Evolutionary conservation across 2,113 vertebrate genomes (phyloP).

Genomic region (Cairina moschata): DNA sequence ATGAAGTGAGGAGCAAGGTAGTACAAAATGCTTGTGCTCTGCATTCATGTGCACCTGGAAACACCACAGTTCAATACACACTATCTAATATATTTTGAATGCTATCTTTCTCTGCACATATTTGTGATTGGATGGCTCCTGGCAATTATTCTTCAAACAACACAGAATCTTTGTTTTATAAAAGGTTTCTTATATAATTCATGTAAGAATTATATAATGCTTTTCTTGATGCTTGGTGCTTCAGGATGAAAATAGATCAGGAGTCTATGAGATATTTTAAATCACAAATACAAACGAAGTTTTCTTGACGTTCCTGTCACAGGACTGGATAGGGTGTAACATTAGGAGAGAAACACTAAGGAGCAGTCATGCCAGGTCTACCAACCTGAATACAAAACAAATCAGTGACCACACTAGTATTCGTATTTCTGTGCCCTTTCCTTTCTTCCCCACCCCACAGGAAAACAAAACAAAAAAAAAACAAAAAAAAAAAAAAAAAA

Average conservation of each 20-base stretch:
- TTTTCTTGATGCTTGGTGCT: neutral
- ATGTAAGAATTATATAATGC: neutral
- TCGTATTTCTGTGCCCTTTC: neutral
- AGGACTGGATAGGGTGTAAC: slow-evolving; percentile 3
- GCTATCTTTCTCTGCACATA: neutral
- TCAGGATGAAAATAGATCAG: slow-evolving; percentile 40
- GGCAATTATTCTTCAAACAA: neutral
- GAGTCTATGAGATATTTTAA: slow-evolving; percentile 11
- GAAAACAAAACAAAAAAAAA: neutral
- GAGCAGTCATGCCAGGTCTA: neutral
- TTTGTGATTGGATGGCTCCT: neutral
- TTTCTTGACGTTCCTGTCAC: slow-evolving; percentile 44
- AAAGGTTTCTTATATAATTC: slow-evolving; percentile 28
- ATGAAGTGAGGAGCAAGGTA: neutral
- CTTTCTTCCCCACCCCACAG: neutral
- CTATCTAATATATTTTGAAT: neutral
- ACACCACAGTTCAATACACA: neutral
- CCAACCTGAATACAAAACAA: slow-evolving; percentile 48
- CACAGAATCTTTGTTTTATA: neutral
- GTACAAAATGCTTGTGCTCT: neutral
- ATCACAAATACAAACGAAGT: slow-evolving; percentile 33
- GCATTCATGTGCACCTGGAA: neutral
- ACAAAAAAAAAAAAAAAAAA: neutral
- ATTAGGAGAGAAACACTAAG: neutral
- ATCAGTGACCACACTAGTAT: neutral